A percentile compares a stretch with the other conserved stretches of the same genome.
phyloP scores from a whole-genome alignment of 2,113 vertebrate genomes.

The Cyanoramphus novaezelandiae region DNA sequence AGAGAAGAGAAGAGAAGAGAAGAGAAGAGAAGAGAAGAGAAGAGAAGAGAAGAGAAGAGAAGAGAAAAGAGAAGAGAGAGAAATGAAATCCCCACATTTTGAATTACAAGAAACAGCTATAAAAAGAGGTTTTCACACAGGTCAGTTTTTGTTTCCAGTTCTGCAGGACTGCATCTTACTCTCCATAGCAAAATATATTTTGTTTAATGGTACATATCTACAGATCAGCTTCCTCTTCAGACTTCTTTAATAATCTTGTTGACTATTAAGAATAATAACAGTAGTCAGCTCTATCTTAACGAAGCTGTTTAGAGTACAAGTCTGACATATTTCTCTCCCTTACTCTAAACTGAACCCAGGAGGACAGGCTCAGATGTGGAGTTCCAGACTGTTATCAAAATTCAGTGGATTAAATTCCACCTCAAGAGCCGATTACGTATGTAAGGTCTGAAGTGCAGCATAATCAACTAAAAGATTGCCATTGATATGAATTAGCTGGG shows the following conservation, averaged over 20 bases:
- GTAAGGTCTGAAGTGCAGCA: neutral
- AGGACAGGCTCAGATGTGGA: neutral
- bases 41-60: too few species aligned
- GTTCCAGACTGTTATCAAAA: neutral
- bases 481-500: neutral
- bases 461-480: neutral
- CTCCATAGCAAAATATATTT: neutral
- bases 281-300: neutral
- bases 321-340: neutral
- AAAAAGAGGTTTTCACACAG: neutral
- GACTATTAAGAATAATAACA: neutral
- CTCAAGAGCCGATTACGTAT: neutral
- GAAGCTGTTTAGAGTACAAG: neutral
- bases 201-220: neutral
- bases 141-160: neutral
- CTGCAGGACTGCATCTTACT: neutral
- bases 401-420: neutral
- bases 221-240: neutral
- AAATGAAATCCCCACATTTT: neutral
- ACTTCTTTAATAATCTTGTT: neutral
- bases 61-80: fast-evolving
- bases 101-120: neutral
- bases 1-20: neutral
- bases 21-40: fast-evolving
- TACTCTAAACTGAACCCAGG: neutral